A percentile compares a stretch with the other conserved stretches of the same genome.
Evolutionary conservation across 2,888 invertebrate genomes (phyloP).

Genomic region (Aporophyla lueneburgensis): DNA sequence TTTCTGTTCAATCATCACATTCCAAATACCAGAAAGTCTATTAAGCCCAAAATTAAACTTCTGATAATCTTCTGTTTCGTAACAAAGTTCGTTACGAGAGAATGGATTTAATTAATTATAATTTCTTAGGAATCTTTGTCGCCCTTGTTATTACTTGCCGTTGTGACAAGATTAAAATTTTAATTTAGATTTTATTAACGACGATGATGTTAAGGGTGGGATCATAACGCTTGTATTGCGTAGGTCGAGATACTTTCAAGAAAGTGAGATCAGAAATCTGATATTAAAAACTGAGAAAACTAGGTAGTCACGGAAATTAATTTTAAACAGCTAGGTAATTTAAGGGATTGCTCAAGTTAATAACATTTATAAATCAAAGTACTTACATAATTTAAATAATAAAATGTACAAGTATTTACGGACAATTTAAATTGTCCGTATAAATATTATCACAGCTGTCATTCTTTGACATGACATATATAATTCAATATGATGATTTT

Average conservation of each 20-base stretch:
- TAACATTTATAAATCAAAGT: no score
- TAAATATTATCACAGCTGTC: neutral
- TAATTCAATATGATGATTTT: no score
- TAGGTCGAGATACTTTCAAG: neutral
- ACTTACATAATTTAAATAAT: no score
- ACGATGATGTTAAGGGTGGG: conserved; percentile 17
- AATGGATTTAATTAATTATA: conserved; percentile 64
- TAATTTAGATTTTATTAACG: conserved; percentile 52
- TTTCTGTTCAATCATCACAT: no score
- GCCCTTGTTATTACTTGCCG: conserved; percentile 42
- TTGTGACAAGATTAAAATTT: conserved; percentile 49
- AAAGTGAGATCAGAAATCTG: neutral
- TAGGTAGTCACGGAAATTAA: neutral
- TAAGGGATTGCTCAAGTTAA: no score
- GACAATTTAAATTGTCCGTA: neutral
- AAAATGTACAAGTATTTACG: no score
- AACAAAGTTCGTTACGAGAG: conserved; percentile 33
- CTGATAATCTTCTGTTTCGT: conserved; percentile 27
- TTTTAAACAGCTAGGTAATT: no score
- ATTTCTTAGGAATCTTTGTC: conserved; percentile 60
- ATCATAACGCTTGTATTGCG: conserved; percentile 14
- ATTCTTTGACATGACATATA: neutral
- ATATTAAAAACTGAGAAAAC: no score
- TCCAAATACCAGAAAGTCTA: neutral
- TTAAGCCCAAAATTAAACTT: conserved; percentile 27